A percentile compares a stretch with the other conserved stretches of the same genome.
phyloP scores from a whole-genome alignment of 2,797 vertebrate genomes.

The Chromobotia macracanthus region DNA sequence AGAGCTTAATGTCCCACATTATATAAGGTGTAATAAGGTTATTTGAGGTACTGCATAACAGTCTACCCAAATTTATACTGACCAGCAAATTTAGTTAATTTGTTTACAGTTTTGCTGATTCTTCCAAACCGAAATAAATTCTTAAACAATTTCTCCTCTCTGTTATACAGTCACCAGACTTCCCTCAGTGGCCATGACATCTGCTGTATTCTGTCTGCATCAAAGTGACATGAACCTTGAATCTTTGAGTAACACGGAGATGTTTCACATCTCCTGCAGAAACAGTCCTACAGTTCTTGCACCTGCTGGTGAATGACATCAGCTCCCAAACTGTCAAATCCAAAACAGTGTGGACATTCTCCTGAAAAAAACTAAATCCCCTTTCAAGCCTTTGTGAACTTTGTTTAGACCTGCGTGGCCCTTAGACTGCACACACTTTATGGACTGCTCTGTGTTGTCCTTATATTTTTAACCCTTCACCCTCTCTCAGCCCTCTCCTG shows the following conservation, averaged over 20 bases:
- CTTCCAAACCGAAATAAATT: no score
- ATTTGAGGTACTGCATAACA: no score
- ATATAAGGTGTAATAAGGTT: no score
- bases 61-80: no score
- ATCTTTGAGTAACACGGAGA: conserved; percentile 60
- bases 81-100: no score
- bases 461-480: conserved; percentile 4
- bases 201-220: conserved; percentile 51
- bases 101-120: no score
- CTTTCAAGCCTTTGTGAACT: neutral
- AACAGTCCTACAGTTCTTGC: conserved; percentile 47
- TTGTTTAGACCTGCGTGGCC: neutral
- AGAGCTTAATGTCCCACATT: no score
- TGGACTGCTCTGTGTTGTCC: conserved; percentile 45
- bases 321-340: conserved; percentile 27
- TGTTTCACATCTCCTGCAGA: conserved; percentile 57
- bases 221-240: conserved; percentile 40
- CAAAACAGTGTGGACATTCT: conserved; percentile 3
- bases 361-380: neutral
- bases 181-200: conserved; percentile 26
- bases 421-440: conserved; percentile 29
- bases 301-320: conserved; percentile 47
- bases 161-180: conserved; percentile 33
- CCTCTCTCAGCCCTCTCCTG: conserved; percentile 12
- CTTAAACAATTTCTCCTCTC: neutral